Evolutionary conservation across 2,888 invertebrate genomes (phyloP).

Genomic region (Lasioglossum marginatum): DNA sequence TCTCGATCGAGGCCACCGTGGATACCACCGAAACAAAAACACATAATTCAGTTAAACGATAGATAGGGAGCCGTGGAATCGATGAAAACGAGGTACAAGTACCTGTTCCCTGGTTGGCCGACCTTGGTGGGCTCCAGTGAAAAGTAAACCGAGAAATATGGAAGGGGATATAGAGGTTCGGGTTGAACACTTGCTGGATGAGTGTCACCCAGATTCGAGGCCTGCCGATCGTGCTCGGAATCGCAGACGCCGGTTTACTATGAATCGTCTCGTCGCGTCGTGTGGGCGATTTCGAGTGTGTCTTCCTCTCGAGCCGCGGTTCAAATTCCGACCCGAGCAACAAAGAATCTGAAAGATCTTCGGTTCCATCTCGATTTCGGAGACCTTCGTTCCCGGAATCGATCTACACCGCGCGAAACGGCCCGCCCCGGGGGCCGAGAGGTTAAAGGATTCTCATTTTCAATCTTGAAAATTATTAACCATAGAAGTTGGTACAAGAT

Average conservation of each 20-base stretch:
- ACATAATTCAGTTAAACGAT: slow-evolving; percentile 22
- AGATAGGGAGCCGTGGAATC: slow-evolving; percentile 6
- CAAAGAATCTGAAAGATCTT: background rate
- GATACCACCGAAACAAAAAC: slow-evolving; percentile 15
- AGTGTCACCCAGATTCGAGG: slow-evolving; percentile 52
- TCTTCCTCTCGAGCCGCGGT: background rate
- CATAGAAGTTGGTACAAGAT: too few relatives aligned
- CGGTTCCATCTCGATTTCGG: background rate
- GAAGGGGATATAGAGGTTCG: slow-evolving; percentile 45
- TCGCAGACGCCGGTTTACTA: background rate
- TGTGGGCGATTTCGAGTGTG: background rate
- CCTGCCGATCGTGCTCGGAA: slow-evolving; percentile 18
- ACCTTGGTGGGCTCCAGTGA: slow-evolving; percentile 59
- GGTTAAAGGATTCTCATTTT: background rate
- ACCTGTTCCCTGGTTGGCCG: slow-evolving; percentile 37
- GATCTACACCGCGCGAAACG: background rate
- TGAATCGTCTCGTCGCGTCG: background rate
- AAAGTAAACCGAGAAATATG: slow-evolving; percentile 59
- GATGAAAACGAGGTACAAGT: slow-evolving; percentile 33
- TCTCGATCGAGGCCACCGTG: slow-evolving; percentile 23
- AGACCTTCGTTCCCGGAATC: background rate
- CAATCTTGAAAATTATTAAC: too few relatives aligned
- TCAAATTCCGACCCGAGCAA: background rate
- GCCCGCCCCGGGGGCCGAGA: background rate
- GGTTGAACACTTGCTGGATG: slow-evolving; percentile 53